Percentiles rank a stretch among this genome's conserved stretches.
Conservation (phyloP, 2,797 vertebrate species). For the Phataginus tetradactyla region DNA sequence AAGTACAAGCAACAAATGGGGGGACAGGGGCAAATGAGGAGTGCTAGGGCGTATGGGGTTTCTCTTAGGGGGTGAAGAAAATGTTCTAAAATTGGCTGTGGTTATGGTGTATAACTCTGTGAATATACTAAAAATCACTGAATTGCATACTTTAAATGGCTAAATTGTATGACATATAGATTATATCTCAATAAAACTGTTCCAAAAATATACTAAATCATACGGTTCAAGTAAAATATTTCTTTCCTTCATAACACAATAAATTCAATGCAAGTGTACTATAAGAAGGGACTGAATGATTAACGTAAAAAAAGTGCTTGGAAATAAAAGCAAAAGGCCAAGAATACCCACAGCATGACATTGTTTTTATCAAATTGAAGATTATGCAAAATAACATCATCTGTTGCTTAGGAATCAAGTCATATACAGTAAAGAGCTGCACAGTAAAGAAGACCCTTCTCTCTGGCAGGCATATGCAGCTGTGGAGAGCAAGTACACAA, state of each 20-base stretch:
- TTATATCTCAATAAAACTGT: neutral
- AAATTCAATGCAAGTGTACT: neutral
- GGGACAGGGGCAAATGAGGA: neutral
- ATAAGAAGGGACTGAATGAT: neutral
- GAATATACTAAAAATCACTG: neutral
- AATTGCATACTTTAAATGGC: neutral
- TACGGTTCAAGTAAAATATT: conserved; percentile 22
- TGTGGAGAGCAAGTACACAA: neutral
- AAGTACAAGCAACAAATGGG: neutral
- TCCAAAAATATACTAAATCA: neutral
- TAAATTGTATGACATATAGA: neutral
- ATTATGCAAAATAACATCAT: neutral
- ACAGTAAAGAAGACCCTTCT: neutral
- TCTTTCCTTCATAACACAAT: neutral
- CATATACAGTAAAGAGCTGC: neutral
- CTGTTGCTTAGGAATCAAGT: neutral
- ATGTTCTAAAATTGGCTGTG: neutral
- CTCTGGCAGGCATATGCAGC: neutral
- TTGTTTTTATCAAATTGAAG: neutral
- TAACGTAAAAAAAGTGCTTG: neutral
- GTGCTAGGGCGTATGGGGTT: neutral
- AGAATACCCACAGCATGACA: neutral
- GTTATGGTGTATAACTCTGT: neutral
- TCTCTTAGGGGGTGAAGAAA: neutral
- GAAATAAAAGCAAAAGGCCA: neutral